Evolutionary conservation across 2,113 vertebrate genomes (phyloP).

Genomic region (Takifugu bimaculatus): DNA sequence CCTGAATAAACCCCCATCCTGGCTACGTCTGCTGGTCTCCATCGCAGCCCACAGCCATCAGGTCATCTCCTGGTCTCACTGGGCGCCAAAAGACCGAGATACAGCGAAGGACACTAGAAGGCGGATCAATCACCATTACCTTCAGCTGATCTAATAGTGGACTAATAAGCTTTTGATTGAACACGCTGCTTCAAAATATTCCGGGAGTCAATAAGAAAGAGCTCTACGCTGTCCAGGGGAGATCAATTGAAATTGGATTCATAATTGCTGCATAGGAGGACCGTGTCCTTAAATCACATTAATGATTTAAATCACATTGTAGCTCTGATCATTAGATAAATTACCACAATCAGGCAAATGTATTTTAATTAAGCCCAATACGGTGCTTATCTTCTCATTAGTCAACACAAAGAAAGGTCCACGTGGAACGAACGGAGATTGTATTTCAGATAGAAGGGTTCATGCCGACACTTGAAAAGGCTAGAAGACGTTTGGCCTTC

Average conservation of each 20-base stretch:
- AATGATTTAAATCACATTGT: slow-evolving; percentile 70
- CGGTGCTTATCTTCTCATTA: slow-evolving; percentile 53
- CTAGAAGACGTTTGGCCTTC: slow-evolving; percentile 20
- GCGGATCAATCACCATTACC: slow-evolving; percentile 1
- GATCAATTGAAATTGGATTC: slow-evolving; percentile 70
- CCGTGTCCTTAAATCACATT: slow-evolving; percentile 65
- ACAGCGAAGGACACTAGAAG: not conserved
- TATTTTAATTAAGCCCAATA: slow-evolving; percentile 62
- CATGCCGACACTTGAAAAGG: not conserved
- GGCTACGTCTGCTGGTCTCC: slow-evolving; percentile 3
- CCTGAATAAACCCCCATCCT: slow-evolving; percentile 5
- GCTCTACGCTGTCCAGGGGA: slow-evolving; percentile 31
- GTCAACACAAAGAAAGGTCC: slow-evolving; percentile 33
- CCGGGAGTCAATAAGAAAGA: slow-evolving; percentile 6
- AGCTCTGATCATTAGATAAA: slow-evolving; percentile 68
- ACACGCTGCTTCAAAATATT: slow-evolving; percentile 4
- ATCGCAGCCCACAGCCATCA: not conserved
- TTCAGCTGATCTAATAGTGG: not conserved
- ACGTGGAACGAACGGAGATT: not conserved
- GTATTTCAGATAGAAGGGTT: too few relatives aligned
- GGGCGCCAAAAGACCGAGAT: not conserved
- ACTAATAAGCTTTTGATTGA: slow-evolving; percentile 2
- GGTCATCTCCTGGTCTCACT: not conserved
- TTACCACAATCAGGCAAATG: slow-evolving; percentile 61
- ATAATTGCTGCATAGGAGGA: slow-evolving; percentile 57